Base-by-base conservation (phyloP, 2,113 vertebrate genomes). In the Gallinago paraguaiae region DNA sequence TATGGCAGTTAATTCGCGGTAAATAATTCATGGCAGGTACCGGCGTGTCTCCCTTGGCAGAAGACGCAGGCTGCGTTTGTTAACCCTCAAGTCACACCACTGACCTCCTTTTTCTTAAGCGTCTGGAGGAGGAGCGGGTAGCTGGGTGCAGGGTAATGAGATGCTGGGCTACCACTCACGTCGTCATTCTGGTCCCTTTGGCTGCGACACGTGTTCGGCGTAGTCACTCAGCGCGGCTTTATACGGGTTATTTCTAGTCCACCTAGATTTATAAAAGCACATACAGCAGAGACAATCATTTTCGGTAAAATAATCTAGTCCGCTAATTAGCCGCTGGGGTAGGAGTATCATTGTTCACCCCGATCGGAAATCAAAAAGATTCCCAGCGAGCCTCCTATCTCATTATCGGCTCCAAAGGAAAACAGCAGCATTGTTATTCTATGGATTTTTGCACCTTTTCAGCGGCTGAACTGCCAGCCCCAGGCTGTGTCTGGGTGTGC, bases 11-110 rank as follows among this genome's bases (percentile, higher is more conserved):
- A 43, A 56, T 1, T 5, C 6, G 33, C 0, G 72, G 57, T 27
- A 23, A 88, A 68, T 15, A 33, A 86, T 10, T 61, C 27, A 24
- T 6, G 48, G 82, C 82, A 33, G 68, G 64, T 43, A 10, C 57
- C 31, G 3, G 5, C 33, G 1, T 1, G 35, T 27, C 31, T 41
- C 53, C 77, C 78, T 3, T 1, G 28, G 1, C 1, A 4, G 65
- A 63, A 33, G 57, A 5, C 1, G 24, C 8, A 5, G 53, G 78
- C 57, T 46, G 84, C 48, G 0, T 31, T 31, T 56, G 45, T 54
- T 68, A 88, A 27, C 60, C 46, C 41, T 33, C 8, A 5, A 6
- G 51, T 10, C 79, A 19, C 39, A 16, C 8, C 46, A 5, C 68
- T 28, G 64, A 27, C 43, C 90, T 89, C 77, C 70, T 79, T 69